These are phyloP conservation scores for Serripes groenlandicus DNA, from an alignment of 2,888 invertebrate genomes.

Conservation along the genomic window DNA sequence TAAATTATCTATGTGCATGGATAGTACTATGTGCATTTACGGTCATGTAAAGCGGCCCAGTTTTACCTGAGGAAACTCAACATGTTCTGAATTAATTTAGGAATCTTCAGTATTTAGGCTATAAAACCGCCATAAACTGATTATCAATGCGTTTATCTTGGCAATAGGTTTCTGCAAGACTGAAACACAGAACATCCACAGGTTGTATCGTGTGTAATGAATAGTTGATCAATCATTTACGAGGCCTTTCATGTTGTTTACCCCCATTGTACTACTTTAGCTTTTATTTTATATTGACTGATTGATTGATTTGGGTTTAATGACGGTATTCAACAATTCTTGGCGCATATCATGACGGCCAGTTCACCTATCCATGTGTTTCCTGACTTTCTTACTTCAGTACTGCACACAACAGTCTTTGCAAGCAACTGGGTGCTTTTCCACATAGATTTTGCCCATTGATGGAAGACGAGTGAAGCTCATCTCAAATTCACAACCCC, in stretches of 20 bases:
- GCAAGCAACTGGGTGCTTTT: not conserved
- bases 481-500: too few species aligned
- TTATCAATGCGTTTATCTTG: not conserved
- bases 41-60: not conserved
- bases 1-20: too few species aligned
- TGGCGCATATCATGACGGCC: not conserved
- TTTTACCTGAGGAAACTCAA: not conserved
- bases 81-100: not conserved
- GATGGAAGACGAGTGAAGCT: too few species aligned
- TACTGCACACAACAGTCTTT: not conserved
- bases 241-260: too few species aligned
- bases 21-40: too few species aligned
- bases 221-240: too few species aligned
- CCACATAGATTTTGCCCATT: too few species aligned
- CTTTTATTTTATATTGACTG: too few species aligned
- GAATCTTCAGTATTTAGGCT: constrained; percentile 2
- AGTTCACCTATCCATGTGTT: not conserved
- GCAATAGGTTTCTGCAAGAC: not conserved
- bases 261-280: too few species aligned
- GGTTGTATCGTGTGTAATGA: too few species aligned
- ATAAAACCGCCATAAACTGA: not conserved
- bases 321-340: not conserved
- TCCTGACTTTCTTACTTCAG: not conserved
- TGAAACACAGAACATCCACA: not conserved
- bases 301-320: not conserved